A percentile compares a stretch with the other conserved stretches of the same genome.
These are phyloP conservation scores for Drosophila peninsularis DNA, from an alignment of 2,888 invertebrate genomes.

Conservation along the genomic window DNA sequence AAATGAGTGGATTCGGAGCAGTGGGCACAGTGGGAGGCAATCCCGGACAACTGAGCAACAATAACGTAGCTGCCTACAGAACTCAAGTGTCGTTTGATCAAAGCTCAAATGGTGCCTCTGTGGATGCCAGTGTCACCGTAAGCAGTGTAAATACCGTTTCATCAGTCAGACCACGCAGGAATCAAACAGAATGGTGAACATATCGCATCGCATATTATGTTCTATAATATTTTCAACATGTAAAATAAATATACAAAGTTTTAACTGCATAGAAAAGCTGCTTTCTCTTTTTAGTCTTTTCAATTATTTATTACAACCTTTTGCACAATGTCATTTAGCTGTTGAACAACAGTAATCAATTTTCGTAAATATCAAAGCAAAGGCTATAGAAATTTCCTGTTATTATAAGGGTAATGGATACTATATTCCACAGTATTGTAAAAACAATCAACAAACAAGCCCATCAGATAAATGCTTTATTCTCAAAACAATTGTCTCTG, in stretches of 20 bases:
- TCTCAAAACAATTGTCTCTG: not conserved
- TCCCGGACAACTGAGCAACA: constrained; percentile 25
- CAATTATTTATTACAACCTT: constrained; percentile 1
- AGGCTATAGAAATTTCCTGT: not conserved
- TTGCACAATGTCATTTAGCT: not conserved
- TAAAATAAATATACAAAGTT: not conserved
- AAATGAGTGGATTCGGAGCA: constrained; percentile 14
- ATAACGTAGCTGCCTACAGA: constrained; percentile 8
- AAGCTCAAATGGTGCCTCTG: not conserved
- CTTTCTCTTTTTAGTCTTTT: too few relatives aligned
- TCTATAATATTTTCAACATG: not conserved
- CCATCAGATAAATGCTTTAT: not conserved
- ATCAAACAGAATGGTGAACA: constrained; percentile 12
- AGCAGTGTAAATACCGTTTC: not conserved
- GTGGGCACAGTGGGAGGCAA: constrained; percentile 16
- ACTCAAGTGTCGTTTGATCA: constrained; percentile 4
- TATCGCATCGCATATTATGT: not conserved
- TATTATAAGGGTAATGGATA: not conserved
- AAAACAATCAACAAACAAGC: not conserved
- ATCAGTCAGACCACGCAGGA: constrained; percentile 9
- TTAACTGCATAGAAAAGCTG: not conserved
- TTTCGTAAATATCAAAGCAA: not conserved
- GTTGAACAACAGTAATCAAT: not conserved
- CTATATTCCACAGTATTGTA: not conserved
- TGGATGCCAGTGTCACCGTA: constrained; percentile 11